Base-by-base conservation (phyloP, 2,888 invertebrate genomes). In the Cantharis flavilabris region DNA sequence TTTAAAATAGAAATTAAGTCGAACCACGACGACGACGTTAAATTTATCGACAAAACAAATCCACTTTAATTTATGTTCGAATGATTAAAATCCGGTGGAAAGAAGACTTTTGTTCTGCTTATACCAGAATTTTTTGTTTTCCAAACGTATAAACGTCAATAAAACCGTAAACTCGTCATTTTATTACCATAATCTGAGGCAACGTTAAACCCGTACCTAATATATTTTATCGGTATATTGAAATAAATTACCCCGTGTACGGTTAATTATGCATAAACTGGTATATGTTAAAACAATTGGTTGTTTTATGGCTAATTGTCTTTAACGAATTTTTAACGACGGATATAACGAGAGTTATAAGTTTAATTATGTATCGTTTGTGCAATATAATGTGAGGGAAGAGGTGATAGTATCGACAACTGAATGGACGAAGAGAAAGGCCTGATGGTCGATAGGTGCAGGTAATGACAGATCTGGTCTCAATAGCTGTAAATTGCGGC, bases 401-500 rank as follows among this genome's bases (percentile, higher is more conserved):
- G 77, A 73, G 75, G 73, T 81, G 83, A 83, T 83, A 84, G 77
- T 79, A 80, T 80, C 83, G 85, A 85, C 85, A 85, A 83, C 83
- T 85, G 86, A 85, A 86, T 85, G 83, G 85, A 62, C 62, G 33
- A 72, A 63, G 72, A 75, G 62, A 65, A 63, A 76, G 71, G 69
- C 49, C 64, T 71, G 78, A 79, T 49, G n/a, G 78, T 81, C 84
- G 85, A 85, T 85, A 85, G 83, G 84, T 84, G 85, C 84, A 26
- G 83, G 83, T 84, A 84, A 84, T 84, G 85, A 85, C 86, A 86
- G 85, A 83, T 85, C 84, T 83, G 82, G 83, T 81, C 83, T 82
- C 84, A 82, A 83, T 84, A 83, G 84, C 83, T 84, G 86, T 86
- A 86, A 86, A 86, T 86, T 86, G 86, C 84, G 76, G 80, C 79